These are phyloP conservation scores for Polia nebulosa DNA, from an alignment of 2,888 invertebrate genomes.

Conservation along the genomic window DNA sequence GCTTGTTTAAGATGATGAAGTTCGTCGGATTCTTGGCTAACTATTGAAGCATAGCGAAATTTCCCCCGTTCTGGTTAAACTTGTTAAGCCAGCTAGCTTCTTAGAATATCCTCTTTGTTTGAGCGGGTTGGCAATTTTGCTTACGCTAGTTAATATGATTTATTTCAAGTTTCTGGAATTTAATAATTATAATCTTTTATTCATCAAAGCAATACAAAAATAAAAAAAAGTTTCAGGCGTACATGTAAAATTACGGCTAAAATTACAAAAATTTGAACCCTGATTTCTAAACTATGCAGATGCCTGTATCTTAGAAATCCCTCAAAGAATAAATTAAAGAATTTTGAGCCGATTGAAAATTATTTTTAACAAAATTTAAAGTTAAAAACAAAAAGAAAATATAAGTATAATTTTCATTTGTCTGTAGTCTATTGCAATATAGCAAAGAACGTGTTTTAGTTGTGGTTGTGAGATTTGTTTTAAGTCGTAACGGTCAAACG, in stretches of 20 bases:
- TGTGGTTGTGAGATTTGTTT: not conserved
- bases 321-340: too few species aligned
- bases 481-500: not conserved
- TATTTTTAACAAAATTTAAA: too few species aligned
- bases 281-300: too few species aligned
- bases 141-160: conserved; percentile 38
- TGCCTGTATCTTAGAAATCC: too few species aligned
- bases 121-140: conserved; percentile 9
- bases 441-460: not conserved
- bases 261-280: too few species aligned
- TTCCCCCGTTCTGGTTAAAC: conserved; percentile 31
- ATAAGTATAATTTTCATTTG: too few species aligned
- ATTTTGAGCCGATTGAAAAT: too few species aligned
- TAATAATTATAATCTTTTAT: too few species aligned
- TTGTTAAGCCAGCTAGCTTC: conserved; percentile 23
- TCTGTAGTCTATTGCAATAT: not conserved
- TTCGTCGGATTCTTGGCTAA: conserved; percentile 39
- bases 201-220: too few species aligned
- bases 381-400: too few species aligned
- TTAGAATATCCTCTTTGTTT: conserved; percentile 25
- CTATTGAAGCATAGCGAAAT: conserved; percentile 39
- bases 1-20: conserved; percentile 25
- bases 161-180: conserved; percentile 17
- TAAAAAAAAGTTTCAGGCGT: too few species aligned
- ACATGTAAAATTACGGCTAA: too few species aligned